Conservation (phyloP, 2,888 invertebrate genomes). For the Himalopsyche kuldschensis region DNA sequence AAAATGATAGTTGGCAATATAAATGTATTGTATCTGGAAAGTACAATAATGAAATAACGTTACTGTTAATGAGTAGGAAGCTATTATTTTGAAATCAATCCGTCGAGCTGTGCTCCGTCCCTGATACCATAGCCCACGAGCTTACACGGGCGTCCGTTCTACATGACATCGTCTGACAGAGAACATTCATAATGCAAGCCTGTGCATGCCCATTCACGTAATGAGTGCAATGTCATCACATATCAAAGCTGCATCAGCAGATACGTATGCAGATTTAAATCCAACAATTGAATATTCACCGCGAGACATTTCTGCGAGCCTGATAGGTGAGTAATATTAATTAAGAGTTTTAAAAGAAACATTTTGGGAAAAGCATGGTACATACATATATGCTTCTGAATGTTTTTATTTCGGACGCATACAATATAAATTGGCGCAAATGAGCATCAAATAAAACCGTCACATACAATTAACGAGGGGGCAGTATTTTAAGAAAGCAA, state of each 20-base stretch:
- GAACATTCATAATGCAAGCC: slow-evolving; percentile 11
- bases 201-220: slow-evolving; percentile 10
- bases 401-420: too few relatives aligned
- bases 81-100: background rate
- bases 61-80: too few relatives aligned
- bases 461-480: too few relatives aligned
- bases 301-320: background rate
- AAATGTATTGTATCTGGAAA: too few relatives aligned
- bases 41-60: too few relatives aligned
- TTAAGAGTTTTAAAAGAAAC: too few relatives aligned
- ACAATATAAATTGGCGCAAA: too few relatives aligned
- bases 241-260: slow-evolving; percentile 3
- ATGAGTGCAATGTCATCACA: slow-evolving; percentile 15
- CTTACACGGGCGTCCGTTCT: background rate
- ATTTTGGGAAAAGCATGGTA: too few relatives aligned
- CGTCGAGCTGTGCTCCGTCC: background rate
- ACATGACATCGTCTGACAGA: slow-evolving; percentile 8
- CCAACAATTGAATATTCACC: background rate
- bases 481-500: too few relatives aligned
- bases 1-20: too few relatives aligned
- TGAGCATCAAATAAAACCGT: too few relatives aligned
- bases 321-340: background rate
- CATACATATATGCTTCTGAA: too few relatives aligned
- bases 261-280: background rate
- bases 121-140: background rate